Base-by-base conservation (phyloP, 2,888 invertebrate species). In the Philereme transversata region DNA sequence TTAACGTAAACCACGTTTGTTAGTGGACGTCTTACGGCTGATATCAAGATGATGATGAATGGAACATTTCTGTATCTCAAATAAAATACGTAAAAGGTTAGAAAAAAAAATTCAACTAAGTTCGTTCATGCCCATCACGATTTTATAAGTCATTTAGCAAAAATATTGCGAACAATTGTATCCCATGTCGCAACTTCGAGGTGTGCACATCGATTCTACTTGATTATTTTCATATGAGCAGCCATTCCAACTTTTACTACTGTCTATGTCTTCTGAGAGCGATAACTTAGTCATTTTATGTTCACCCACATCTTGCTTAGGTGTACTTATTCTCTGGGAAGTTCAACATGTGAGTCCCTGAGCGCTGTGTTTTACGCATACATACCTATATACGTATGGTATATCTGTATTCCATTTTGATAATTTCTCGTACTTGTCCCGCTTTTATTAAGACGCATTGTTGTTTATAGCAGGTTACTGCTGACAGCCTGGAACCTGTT, bases 231-330 rank as follows among this genome's bases (percentile, higher is more conserved):
- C 84, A 84, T 87, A 87, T 84, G 84, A 87, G 83, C 76, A 79
- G 80, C 82, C 79, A 80, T 86, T 86, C 81, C 86, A 84, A 82
- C 81, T 86, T 90, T 91, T 90, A 91, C 84, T 87, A 87, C 81
- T 83, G 81, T 83, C 78, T 87, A 88, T 86, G 88, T 88, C 90
- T 90, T 87, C 84, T 79, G 90, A 89, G 90, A 83, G 88, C 86
- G 82, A 89, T 91, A 91, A 89, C 88, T 91, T 88, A 91, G 89
- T 89, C 86, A 88, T 90, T 91, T 91, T 90, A 90, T 89, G 90
- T 82, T 86, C 84, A 86, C 87, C 85, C 86, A 62, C 85, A 86
- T 86, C 86, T 84, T 84, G 80, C 84, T 77, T 73, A 81, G 74
- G 75, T 77, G 82, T 84, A 83, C 84, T 82, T 85, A 84, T 83